These are phyloP conservation scores for Corydoras sp. DNA, from an alignment of 2,113 vertebrate species.

Conservation along the genomic window DNA sequence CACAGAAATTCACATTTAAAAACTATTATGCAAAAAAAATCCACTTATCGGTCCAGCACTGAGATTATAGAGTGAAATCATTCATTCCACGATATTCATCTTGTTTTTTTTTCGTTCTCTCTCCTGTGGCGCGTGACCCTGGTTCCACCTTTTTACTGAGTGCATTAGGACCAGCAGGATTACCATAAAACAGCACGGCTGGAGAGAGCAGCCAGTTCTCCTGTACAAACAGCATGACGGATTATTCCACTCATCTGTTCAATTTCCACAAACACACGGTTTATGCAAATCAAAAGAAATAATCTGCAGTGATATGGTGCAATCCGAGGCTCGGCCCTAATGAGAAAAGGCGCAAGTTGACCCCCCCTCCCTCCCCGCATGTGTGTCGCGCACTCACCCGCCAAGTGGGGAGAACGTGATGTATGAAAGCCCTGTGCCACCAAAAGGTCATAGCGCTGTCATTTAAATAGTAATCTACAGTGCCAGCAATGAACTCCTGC, in stretches of 20 bases:
- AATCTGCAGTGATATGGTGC: slow-evolving; percentile 59
- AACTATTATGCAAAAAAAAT: slow-evolving; percentile 12
- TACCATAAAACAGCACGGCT: neutral
- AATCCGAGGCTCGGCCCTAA: slow-evolving; percentile 66
- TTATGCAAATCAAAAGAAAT: slow-evolving; percentile 74
- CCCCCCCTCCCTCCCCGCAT: slow-evolving; percentile 66
- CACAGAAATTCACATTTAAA: slow-evolving; percentile 30
- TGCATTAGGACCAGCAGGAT: slow-evolving; percentile 48
- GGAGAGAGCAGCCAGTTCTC: neutral
- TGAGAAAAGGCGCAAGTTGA: slow-evolving; percentile 54
- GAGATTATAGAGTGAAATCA: slow-evolving; percentile 3
- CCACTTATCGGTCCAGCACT: neutral
- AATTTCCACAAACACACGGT: slow-evolving; percentile 68
- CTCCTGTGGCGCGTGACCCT: slow-evolving; percentile 53
- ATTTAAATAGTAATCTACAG: slow-evolving; percentile 82
- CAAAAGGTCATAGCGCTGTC: slow-evolving; percentile 84
- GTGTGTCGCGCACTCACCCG: slow-evolving; percentile 8
- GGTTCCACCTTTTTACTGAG: slow-evolving; percentile 56
- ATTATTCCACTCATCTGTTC: slow-evolving; percentile 61
- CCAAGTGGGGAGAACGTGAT: slow-evolving; percentile 71
- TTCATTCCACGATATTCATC: slow-evolving; percentile 28
- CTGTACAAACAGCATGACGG: slow-evolving; percentile 52
- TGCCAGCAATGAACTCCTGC: slow-evolving; percentile 68
- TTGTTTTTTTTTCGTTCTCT: neutral
- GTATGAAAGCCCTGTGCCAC: slow-evolving; percentile 85